Conservation (phyloP, 2,888 invertebrate genomes). For the Dexiosoma caninum region DNA sequence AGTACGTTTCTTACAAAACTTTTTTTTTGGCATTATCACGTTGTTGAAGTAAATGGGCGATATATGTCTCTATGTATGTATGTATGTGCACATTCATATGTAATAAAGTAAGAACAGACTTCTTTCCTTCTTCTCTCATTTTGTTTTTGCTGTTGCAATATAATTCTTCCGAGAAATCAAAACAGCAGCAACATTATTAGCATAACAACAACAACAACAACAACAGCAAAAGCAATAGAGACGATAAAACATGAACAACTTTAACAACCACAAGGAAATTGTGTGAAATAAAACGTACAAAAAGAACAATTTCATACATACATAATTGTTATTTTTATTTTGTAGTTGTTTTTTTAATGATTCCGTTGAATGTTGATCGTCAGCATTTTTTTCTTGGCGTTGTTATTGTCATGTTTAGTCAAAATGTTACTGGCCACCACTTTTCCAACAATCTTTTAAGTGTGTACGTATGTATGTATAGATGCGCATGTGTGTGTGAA, state of each 20-base stretch:
- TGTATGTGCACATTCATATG: too few relatives aligned
- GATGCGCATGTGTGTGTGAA: neutral
- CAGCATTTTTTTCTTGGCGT: slow-evolving; percentile 39
- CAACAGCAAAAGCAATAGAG: slow-evolving; percentile 5
- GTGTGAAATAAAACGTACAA: slow-evolving; percentile 59
- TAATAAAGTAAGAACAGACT: slow-evolving; percentile 34
- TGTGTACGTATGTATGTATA: neutral
- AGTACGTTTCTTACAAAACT: too few relatives aligned
- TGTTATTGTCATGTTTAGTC: slow-evolving; percentile 26
- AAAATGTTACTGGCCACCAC: slow-evolving; percentile 19
- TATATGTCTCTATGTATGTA: too few relatives aligned
- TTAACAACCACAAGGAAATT: slow-evolving; percentile 40
- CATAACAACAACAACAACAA: slow-evolving; percentile 21
- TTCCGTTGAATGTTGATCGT: slow-evolving; percentile 52
- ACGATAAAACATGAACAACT: slow-evolving; percentile 35
- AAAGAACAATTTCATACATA: slow-evolving; percentile 35
- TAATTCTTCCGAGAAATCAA: slow-evolving; percentile 52
- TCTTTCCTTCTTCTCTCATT: neutral
- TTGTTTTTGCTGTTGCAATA: slow-evolving; percentile 16
- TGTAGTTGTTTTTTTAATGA: slow-evolving; percentile 22
- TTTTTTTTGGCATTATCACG: too few relatives aligned
- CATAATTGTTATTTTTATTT: slow-evolving; percentile 22
- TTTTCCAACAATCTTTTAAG: neutral
- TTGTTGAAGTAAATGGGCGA: too few relatives aligned
- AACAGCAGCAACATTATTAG: slow-evolving; percentile 47